Evolutionary conservation across 2,113 vertebrate genomes (phyloP), one percentile per base, ranked within the genome.

Genomic region (Paralichthys olivaceus): DNA sequence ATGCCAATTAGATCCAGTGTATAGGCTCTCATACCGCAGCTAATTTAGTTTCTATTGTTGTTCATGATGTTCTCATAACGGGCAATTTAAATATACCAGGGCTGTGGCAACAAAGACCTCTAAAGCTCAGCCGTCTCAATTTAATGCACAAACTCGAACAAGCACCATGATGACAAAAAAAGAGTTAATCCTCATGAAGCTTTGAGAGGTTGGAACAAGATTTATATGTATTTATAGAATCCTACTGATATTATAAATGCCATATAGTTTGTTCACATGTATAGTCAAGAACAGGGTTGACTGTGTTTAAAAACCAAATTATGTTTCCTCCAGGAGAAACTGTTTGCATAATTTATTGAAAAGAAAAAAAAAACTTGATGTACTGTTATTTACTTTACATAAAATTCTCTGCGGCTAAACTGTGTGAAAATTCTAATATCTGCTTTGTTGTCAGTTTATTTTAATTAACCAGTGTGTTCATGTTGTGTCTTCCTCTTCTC

Each of bases 1-100:
- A 77, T 72, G 69, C 71, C 78, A 74, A 40, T 75, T 77, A 77
- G 60, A 79, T 79, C 65, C 40, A 63, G 54, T 65, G 26, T 70
- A 70, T 72, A 49, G 17, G 55, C 49, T 22, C 23, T 67, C 61
- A 69, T 26, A 66, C 75, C 55, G n/a, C 55, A 32, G 45, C 58
- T 84, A 65, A 73, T 77, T 58, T 70, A 19, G 65, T 77, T 55
- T 26, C 79, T 58, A 40, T 81, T 81, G 75, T 77, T 59, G 15
- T 63, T 61, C 5, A 7, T 45, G 40, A 59, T 40, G 9, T 59
- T 72, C 32, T 49, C 29, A 61, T 58, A 61, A 28, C 22, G 54
- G 49, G 60, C 55, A 29, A 57, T 26, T 49, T 64, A 63, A 80
- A 81, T 68, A 69, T 34, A 47, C 28, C 17, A 23, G 26, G 51